Evolutionary conservation across 53 echinoderm and acorn worm species (phyloP).

Genomic region (Crossaster papposus): DNA sequence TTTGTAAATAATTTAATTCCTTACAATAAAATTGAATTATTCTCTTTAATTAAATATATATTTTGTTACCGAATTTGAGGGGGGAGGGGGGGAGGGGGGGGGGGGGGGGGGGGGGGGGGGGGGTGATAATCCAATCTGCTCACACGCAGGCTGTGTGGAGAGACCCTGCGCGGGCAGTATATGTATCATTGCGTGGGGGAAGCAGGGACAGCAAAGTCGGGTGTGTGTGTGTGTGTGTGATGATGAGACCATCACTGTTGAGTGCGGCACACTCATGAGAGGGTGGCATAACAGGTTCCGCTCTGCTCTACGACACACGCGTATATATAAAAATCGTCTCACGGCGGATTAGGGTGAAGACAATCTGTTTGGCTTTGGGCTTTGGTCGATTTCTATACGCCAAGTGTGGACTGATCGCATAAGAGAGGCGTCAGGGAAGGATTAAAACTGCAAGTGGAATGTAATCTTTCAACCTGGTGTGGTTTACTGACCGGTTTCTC

Average conservation of each 20-base stretch:
- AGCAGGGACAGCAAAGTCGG: too few relatives aligned
- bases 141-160: conserved; percentile 1
- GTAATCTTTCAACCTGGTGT: not conserved
- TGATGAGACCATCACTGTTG: not conserved
- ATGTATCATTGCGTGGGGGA: not conserved
- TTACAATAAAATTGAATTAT: too few relatives aligned
- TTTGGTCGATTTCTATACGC: not conserved
- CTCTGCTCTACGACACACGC: conserved; percentile 1
- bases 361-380: conserved; percentile 30
- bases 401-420: not conserved
- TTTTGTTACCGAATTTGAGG: too few relatives aligned
- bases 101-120: too few relatives aligned
- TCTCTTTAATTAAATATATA: too few relatives aligned
- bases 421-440: conserved; percentile 10
- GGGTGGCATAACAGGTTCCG: not conserved
- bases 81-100: too few relatives aligned
- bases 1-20: too few relatives aligned
- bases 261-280: not conserved
- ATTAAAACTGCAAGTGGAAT: conserved; percentile 5
- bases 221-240: not conserved
- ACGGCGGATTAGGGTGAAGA: not conserved
- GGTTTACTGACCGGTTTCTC: not conserved
- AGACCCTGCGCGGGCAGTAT: not conserved
- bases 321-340: not conserved
- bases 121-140: conserved; percentile 55